phyloP scores from a whole-genome alignment of 2,888 invertebrate genomes.

The Drosophila mercatorum region DNA sequence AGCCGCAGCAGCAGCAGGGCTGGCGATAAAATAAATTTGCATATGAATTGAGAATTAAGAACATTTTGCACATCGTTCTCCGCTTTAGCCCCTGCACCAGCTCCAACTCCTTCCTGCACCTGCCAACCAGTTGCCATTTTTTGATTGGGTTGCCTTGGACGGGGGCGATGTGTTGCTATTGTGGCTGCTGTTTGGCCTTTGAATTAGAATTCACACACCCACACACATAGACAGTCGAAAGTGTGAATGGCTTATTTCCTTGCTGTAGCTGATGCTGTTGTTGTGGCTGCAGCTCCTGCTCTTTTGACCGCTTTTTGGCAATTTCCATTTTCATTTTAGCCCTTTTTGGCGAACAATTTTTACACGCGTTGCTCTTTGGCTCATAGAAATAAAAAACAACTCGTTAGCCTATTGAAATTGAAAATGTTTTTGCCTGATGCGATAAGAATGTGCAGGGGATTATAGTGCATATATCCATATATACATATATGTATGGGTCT shows the following conservation, averaged over 20 bases:
- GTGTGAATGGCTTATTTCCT: constrained; percentile 79
- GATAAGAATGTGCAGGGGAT: constrained; percentile 69
- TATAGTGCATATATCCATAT: constrained; percentile 32
- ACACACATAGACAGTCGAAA: constrained; percentile 33
- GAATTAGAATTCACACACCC: constrained; percentile 66
- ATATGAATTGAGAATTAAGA: constrained; percentile 85
- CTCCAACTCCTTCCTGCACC: constrained; percentile 35
- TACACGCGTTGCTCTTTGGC: constrained; percentile 58
- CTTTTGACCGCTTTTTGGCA: constrained; percentile 66
- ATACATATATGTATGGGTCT: background rate
- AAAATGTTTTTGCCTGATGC: constrained; percentile 72
- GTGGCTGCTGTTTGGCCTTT: constrained; percentile 80
- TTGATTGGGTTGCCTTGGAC: constrained; percentile 62
- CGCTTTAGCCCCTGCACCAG: constrained; percentile 18
- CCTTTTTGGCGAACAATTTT: constrained; percentile 68
- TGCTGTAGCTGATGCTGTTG: constrained; percentile 50
- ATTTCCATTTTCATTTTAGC: constrained; percentile 69
- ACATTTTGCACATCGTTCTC: constrained; percentile 82
- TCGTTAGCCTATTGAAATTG: constrained; percentile 78
- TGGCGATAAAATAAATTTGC: constrained; percentile 85
- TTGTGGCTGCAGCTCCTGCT: constrained; percentile 46
- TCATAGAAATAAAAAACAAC: constrained; percentile 64
- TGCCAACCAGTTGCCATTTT: constrained; percentile 65
- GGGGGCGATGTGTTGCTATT: constrained; percentile 60
- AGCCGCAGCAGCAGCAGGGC: constrained; percentile 59